Percentiles rank a stretch among this genome's conserved stretches.
Evolutionary conservation across 2,113 vertebrate species (phyloP).

Genomic region (Melospiza melodia): DNA sequence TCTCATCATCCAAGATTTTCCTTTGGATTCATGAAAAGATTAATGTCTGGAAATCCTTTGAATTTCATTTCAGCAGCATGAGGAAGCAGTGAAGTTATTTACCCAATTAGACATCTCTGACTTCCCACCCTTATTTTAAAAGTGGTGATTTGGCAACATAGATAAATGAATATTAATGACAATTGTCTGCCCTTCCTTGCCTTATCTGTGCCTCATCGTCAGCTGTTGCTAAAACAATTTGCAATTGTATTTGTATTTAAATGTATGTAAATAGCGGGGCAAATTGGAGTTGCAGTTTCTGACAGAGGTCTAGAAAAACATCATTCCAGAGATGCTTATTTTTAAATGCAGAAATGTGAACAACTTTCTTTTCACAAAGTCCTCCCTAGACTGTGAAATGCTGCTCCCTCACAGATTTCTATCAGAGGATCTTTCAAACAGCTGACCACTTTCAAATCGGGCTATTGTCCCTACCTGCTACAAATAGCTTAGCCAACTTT

Average conservation of each 20-base stretch:
- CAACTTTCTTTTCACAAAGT: neutral
- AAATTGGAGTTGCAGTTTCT: neutral
- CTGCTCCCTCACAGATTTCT: neutral
- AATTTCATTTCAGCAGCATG: neutral
- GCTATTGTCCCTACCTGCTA: constrained; percentile 7
- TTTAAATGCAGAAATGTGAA: neutral
- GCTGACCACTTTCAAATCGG: constrained; percentile 11
- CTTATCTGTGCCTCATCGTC: neutral
- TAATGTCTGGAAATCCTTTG: constrained; percentile 24
- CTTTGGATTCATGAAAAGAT: constrained; percentile 27
- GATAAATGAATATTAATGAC: neutral
- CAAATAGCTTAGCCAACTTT: constrained; percentile 18
- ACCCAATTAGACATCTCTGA: neutral
- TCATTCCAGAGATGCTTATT: neutral
- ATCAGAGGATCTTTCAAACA: constrained; percentile 6
- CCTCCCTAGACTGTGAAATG: neutral
- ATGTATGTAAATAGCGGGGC: neutral
- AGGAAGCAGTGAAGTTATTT: constrained; percentile 15
- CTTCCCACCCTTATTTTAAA: neutral
- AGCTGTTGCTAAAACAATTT: neutral
- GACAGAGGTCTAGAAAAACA: neutral
- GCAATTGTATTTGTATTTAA: constrained; percentile 27
- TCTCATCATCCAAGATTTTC: constrained; percentile 36
- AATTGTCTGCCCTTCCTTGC: neutral
- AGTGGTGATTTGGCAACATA: neutral